Evolutionary conservation across 2,888 invertebrate species (phyloP).

Genomic region (Portevinia maculata): DNA sequence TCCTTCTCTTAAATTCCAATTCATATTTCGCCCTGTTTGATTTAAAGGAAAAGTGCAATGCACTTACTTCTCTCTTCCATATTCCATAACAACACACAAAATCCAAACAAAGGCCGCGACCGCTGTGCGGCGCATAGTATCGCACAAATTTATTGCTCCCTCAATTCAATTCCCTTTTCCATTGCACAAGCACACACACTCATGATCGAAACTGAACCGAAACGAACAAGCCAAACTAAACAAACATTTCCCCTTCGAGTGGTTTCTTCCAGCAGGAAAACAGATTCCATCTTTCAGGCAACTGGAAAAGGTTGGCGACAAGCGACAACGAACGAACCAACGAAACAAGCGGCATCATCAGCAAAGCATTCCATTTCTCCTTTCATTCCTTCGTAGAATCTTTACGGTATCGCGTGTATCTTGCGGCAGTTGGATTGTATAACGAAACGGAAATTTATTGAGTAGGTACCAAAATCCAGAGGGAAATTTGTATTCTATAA

Average conservation of each 20-base stretch:
- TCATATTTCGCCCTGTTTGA: neutral
- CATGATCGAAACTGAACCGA: neutral
- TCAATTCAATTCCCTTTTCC: slow-evolving; percentile 24
- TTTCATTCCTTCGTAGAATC: slow-evolving; percentile 67
- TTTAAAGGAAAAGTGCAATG: slow-evolving; percentile 56
- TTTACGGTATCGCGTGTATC: slow-evolving; percentile 64
- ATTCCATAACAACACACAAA: slow-evolving; percentile 52
- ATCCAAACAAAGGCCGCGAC: slow-evolving; percentile 55
- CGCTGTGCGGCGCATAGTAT: neutral
- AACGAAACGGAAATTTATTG: neutral
- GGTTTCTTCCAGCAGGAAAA: slow-evolving; percentile 37
- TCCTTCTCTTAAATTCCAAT: slow-evolving; percentile 4
- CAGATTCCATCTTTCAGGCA: slow-evolving; percentile 35
- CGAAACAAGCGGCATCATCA: slow-evolving; percentile 54
- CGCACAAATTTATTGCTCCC: slow-evolving; percentile 41
- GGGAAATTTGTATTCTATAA: slow-evolving; percentile 19
- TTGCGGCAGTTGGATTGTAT: slow-evolving; percentile 27
- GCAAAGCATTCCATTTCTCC: slow-evolving; percentile 66
- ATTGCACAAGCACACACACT: neutral
- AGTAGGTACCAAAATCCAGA: neutral
- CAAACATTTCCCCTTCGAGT: slow-evolving; percentile 17
- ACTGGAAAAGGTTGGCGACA: slow-evolving; percentile 50
- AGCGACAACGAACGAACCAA: neutral
- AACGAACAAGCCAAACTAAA: neutral
- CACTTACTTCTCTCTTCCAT: slow-evolving; percentile 56